These are phyloP conservation scores for Cochlearius cochlearius DNA, from an alignment of 2,113 vertebrate genomes.

Conservation along the genomic window DNA sequence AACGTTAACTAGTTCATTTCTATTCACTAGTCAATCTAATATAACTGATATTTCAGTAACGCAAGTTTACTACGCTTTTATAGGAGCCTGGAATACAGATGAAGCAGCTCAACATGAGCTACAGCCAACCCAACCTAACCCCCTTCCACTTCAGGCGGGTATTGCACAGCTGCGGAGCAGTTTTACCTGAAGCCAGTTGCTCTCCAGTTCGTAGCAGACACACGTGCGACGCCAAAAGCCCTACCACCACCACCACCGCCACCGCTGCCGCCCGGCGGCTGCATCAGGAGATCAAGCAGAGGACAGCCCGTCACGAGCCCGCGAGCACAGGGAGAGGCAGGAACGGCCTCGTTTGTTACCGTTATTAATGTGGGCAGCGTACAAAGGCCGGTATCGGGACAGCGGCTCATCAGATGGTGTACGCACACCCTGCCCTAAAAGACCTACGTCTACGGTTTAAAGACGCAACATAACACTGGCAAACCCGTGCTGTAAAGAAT, in stretches of 20 bases:
- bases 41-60: background rate
- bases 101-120: background rate
- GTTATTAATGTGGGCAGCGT: background rate
- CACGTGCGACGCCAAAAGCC: background rate
- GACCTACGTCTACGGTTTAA: background rate
- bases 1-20: background rate
- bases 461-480: background rate
- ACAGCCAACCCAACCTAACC: background rate
- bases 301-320: background rate
- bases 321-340: background rate
- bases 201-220: background rate
- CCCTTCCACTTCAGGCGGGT: background rate
- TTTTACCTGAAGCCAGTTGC: rapidly evolving
- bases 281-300: background rate
- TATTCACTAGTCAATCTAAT: background rate
- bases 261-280: rapidly evolving
- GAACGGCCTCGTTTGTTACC: background rate
- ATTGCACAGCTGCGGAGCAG: background rate
- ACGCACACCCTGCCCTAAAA: background rate
- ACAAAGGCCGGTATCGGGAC: rapidly evolving
- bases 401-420: background rate
- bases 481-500: background rate
- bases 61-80: background rate
- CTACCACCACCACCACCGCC: background rate
- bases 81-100: background rate